Evolutionary conservation across 2,113 vertebrate genomes (phyloP), one percentile per base, ranked within the genome.

Genomic region (Cyprinodon variegatus): DNA sequence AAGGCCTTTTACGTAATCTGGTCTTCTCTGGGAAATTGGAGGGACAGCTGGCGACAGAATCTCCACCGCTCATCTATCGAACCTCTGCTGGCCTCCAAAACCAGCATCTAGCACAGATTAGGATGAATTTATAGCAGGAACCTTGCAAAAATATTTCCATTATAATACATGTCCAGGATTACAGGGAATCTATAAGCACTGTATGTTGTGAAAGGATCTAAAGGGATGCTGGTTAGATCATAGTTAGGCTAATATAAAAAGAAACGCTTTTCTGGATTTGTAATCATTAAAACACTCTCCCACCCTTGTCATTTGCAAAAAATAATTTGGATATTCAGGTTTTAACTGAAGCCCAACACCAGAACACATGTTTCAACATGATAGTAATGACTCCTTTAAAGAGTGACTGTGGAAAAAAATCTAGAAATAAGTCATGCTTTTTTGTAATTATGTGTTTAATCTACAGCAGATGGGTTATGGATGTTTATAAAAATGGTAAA

Each of bases 1-100:
- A 93, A 78, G 75, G 88, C 81, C 90, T 89, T 93, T 92, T 89
- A 90, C 87, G 84, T 91, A 94, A 93, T 93, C 93, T 92, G 90
- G 76, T 69, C 82, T 89, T 87, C 88, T 85, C 81, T 91, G 92
- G 91, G 90, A 91, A 90, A 94, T 93, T 93, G 89, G 83, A 90
- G 88, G 83, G 91, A 93, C 93, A 93, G 87, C 92, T 93, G 93
- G 91, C 87, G 36, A 61, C 84, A 88, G 90, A 93, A 91, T 92
- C 90, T 79, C 82, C 62, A 79, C 84, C 81, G 14, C 79, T 88
- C 78, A 88, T 90, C 85, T 86, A 53, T 70, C 72, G 39, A 84
- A 77, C 70, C 82, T 86, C 86, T 38, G 13, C 80, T 88, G 91
- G 87, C 86, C 81, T 78, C 80, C 2, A 69, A 69, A 59, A 37